Base-by-base conservation (phyloP, 2,797 vertebrate species). In the Gephyroberyx darwinii region DNA sequence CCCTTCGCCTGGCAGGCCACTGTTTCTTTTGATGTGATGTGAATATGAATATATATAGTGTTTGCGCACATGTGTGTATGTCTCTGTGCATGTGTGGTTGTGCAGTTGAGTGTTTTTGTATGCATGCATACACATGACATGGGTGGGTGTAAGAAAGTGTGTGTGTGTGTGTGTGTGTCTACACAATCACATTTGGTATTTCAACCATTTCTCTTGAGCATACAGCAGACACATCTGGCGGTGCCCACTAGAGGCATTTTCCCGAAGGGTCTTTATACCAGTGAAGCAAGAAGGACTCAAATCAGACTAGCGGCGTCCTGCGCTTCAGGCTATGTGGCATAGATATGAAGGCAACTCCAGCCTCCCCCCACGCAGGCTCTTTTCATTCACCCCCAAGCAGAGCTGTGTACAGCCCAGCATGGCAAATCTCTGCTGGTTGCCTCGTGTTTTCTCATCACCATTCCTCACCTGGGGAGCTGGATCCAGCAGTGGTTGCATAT, bases 391-490 rank as follows among this genome's bases (percentile, higher is more conserved):
- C 86, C 81, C 63, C 39, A 13, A 81, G 81, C 77, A 71, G 60
- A 81, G 66, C 56, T 17, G 37, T 43, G n/a, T 30, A 80, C 77
- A 80, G 74, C 68, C 61, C 74, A 56, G 75, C 84, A 66, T 69
- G 64, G 86, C 60, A 87, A 83, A 83, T 78, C 86, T 87, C 80
- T 82, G 71, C 81, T 75, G 75, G 80, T 84, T 77, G 77, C 74
- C 74, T 78, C n/a, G 55, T 43, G 7, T 85, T 89, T 89, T 89
- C 84, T 89, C 89, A 90, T 91, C 84, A 90, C 84, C 84, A 89
- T 90, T 87, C 82, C 79, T 90, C 86, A 91, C 89, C 90, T 86
- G 78, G 87, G 87, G 85, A 88, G 82, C 80, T 60, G 69, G 54
- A 89, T 86, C 56, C 77, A 55, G 76, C 72, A 59, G 12, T 39